phyloP scores from a whole-genome alignment of 1,140 invertebrate species.

The Scaptomyza montana region DNA sequence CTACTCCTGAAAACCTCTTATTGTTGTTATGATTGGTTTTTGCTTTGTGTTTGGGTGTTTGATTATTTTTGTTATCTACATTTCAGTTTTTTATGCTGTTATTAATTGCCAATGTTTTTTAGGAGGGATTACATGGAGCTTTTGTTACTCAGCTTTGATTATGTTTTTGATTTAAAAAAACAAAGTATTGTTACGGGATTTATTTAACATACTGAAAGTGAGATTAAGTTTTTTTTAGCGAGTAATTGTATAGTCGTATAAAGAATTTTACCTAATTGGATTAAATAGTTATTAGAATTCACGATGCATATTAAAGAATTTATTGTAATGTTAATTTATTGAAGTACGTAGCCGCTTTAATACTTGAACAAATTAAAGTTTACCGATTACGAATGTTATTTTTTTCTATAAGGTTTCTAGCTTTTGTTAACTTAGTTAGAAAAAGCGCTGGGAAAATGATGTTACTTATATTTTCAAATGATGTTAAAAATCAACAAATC shows the following conservation, averaged over 20 bases:
- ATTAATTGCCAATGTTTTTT: not conserved
- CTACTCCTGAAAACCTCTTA: not conserved
- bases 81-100: conserved; percentile 10
- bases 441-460: too few relatives aligned
- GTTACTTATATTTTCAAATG: too few relatives aligned
- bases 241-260: not conserved
- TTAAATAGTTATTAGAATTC: not conserved
- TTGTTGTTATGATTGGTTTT: conserved; percentile 14
- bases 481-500: too few relatives aligned
- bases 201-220: not conserved
- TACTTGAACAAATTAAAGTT: too few relatives aligned
- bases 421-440: too few relatives aligned
- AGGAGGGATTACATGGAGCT: not conserved
- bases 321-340: too few relatives aligned
- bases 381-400: too few relatives aligned
- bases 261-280: not conserved
- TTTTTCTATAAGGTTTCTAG: too few relatives aligned
- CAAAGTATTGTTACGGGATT: not conserved
- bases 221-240: not conserved
- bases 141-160: too few relatives aligned
- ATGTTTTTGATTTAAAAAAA: too few relatives aligned
- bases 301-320: too few relatives aligned
- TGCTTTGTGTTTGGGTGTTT: not conserved
- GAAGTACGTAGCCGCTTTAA: too few relatives aligned
- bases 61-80: not conserved